Evolutionary conservation across 2,113 vertebrate species (phyloP), one percentile per base, ranked within the genome.

Genomic region (Sebastes schlegelii): DNA sequence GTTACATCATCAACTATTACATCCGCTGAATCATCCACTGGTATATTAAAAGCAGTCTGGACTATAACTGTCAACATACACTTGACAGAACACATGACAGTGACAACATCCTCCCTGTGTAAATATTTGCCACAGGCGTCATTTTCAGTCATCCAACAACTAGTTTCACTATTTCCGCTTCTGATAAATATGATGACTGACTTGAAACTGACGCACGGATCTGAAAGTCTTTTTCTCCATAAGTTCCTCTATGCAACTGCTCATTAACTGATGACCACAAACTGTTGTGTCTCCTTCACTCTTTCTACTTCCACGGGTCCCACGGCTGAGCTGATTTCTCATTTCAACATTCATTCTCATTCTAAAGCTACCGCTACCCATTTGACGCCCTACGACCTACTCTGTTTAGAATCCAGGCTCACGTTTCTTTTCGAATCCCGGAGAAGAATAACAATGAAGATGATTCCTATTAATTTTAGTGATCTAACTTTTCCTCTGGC

Each of bases 21-120:
- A 65, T 23, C 66, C 4, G 11, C 2, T 79, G 58, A 87, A 12
- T 87, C 80, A 34, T 34, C 34, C 34, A 88, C 62, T 6, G 54
- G 8, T 13, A 12, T 11, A 57, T 21, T 65, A 42, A 79, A 73
- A 62, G 3, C 26, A 14, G 8, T 0, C 4, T 4, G 3, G 19
- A 9, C 0, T 55, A 21, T 0, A 58, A 54, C 1, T 66, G 34
- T 52, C 13, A 16, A 1, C 6, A 61, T 34, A 34, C 16, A 17
- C 2, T 21, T 8, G 7, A 16, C 0, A 12, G 12, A 16, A 21
- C 19, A 4, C 4, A 52, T 45, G 46, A 43, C 57, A 8, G 5
- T 26, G 40, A 67, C 14, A n/a, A 13, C 14, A 2, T 54, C 51
- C 34, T 6, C 1, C 2, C 0, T 11, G 40, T n/a, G 34, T 68